Conservation (phyloP, 2,888 invertebrate genomes). For the Luffia ferchaultella region DNA sequence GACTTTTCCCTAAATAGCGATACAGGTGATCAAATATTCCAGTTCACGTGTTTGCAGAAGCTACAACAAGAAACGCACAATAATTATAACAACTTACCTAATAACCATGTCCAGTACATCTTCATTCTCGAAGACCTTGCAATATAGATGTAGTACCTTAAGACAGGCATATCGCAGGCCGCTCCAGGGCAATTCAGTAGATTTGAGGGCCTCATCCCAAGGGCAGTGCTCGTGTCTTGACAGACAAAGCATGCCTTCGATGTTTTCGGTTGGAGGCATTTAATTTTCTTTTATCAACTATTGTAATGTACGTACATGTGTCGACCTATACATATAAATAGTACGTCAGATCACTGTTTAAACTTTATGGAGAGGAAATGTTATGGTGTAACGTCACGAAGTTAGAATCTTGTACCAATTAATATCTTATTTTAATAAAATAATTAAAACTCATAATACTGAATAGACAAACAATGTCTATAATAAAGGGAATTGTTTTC, state of each 20-base stretch:
- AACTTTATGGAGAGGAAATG: background rate
- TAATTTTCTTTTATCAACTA: constrained; percentile 20
- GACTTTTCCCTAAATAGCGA: too few relatives aligned
- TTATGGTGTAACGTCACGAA: background rate
- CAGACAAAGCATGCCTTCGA: constrained; percentile 68
- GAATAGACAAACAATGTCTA: too few relatives aligned
- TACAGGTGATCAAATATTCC: too few relatives aligned
- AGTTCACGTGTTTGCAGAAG: too few relatives aligned
- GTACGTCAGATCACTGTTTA: background rate
- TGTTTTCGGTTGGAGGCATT: constrained; percentile 56
- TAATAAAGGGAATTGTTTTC: too few relatives aligned
- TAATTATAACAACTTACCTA: constrained; percentile 69
- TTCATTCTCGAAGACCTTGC: constrained; percentile 85
- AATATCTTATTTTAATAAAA: too few relatives aligned
- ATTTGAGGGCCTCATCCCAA: constrained; percentile 63
- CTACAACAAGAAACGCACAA: too few relatives aligned
- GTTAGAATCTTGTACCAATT: too few relatives aligned
- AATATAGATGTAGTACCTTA: constrained; percentile 84
- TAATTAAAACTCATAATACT: too few relatives aligned
- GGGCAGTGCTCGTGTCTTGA: constrained; percentile 71
- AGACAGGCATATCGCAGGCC: constrained; percentile 85
- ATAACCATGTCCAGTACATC: constrained; percentile 81
- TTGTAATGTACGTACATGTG: background rate
- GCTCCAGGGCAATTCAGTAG: constrained; percentile 76
- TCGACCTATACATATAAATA: background rate